Percentiles rank a stretch among this genome's conserved stretches.
phyloP scores from a whole-genome alignment of 2,888 invertebrate species.

The Caenorhabditis sp. region DNA sequence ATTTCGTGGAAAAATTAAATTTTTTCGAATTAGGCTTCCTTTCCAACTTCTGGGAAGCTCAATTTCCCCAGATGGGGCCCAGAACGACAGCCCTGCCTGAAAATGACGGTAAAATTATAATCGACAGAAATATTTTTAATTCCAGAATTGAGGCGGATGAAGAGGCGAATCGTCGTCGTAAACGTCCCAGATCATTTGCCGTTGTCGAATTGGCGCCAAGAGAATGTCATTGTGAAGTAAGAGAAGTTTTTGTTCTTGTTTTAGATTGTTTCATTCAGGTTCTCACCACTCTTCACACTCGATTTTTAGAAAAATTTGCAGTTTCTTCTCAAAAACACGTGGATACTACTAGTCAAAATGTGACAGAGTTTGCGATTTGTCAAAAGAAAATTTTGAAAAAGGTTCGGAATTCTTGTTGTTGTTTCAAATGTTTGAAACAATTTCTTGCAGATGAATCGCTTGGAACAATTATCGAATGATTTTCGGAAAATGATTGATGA shows the following conservation, averaged over 20 bases:
- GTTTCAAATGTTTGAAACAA: background rate
- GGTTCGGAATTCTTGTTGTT: constrained; percentile 4
- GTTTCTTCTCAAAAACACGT: constrained; percentile 7
- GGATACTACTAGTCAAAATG: background rate
- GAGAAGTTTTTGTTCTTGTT: constrained; percentile 2
- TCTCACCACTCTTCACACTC: constrained; percentile 29
- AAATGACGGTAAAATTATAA: background rate
- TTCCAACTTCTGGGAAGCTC: no score
- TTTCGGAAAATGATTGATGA: constrained; percentile 6
- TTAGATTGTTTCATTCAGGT: constrained; percentile 11
- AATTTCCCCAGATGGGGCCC: no score
- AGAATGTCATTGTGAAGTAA: constrained; percentile 50
- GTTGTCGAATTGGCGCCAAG: constrained; percentile 55
- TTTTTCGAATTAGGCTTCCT: no score
- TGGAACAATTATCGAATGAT: constrained; percentile 33
- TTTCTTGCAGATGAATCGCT: constrained; percentile 15
- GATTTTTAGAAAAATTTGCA: constrained; percentile 40
- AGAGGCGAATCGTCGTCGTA: constrained; percentile 34
- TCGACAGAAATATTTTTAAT: background rate
- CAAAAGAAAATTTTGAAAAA: constrained; percentile 12
- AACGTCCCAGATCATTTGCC: constrained; percentile 50
- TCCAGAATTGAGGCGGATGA: constrained; percentile 28
- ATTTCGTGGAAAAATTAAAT: no score
- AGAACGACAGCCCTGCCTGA: no score
- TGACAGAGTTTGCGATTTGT: constrained; percentile 6